Percentiles rank a stretch among this genome's conserved stretches.
Evolutionary conservation across 2,888 invertebrate genomes (phyloP).

Genomic region (Osmoderma eremita): DNA sequence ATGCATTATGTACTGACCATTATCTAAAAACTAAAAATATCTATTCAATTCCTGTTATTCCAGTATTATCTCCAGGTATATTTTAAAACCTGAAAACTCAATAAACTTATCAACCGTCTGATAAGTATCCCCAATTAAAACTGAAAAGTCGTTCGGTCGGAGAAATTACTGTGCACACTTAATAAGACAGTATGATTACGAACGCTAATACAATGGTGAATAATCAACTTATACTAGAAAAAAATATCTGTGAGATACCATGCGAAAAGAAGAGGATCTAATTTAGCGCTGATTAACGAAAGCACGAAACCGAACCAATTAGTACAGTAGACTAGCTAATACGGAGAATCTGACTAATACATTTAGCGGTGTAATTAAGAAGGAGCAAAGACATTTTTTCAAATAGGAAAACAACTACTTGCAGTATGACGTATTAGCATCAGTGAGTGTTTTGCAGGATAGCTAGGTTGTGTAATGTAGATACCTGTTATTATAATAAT

Average conservation of each 20-base stretch:
- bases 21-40: background rate
- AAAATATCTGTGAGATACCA: conserved; percentile 10
- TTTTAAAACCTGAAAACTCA: conserved; percentile 20
- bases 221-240: conserved; percentile 18
- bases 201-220: conserved; percentile 15
- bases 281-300: background rate
- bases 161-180: conserved; percentile 17
- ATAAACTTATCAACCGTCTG: conserved; percentile 8
- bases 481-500: no score
- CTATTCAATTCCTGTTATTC: background rate
- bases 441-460: no score
- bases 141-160: conserved; percentile 13
- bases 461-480: no score
- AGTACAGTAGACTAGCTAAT: background rate
- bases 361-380: background rate
- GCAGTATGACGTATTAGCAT: no score
- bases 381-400: background rate
- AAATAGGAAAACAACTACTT: no score
- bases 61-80: background rate
- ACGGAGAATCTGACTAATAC: background rate
- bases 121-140: conserved; percentile 18
- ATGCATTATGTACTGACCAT: no score
- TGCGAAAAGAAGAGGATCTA: conserved; percentile 5
- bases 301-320: background rate
- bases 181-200: conserved; percentile 16